A percentile compares a stretch with the other conserved stretches of the same genome.
These are phyloP conservation scores for Apotomis turbidana DNA, from an alignment of 2,888 invertebrate genomes.

Conservation along the genomic window DNA sequence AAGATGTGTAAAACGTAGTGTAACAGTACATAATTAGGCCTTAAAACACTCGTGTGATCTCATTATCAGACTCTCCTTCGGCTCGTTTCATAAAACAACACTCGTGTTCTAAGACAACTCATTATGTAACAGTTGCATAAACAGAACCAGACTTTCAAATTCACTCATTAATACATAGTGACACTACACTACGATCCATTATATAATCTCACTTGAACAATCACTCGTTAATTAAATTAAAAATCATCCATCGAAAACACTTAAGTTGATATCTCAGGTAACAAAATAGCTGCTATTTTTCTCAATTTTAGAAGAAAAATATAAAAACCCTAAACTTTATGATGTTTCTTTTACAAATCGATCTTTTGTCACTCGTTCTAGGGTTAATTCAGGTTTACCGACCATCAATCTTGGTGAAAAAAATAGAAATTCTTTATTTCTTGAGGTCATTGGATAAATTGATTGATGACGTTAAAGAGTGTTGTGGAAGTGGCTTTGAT, in stretches of 20 bases:
- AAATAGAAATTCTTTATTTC: background rate
- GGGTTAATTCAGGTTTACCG: background rate
- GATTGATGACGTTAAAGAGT: conserved; percentile 16
- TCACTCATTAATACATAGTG: too few species aligned
- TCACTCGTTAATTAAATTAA: background rate
- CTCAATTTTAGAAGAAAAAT: background rate
- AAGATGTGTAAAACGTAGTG: too few species aligned
- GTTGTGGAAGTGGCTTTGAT: background rate
- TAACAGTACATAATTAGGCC: too few species aligned
- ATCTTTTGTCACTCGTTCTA: background rate
- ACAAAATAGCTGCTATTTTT: background rate
- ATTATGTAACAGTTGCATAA: too few species aligned
- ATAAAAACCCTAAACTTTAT: background rate
- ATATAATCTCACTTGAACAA: background rate
- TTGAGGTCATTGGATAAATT: conserved; percentile 24
- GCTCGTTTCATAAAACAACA: too few species aligned
- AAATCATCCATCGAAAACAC: background rate
- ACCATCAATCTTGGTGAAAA: conserved; percentile 29
- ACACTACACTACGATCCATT: too few species aligned
- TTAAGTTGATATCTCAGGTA: background rate
- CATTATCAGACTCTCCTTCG: too few species aligned
- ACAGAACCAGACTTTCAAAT: too few species aligned
- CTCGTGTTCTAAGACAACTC: too few species aligned
- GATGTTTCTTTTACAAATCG: conserved; percentile 7
- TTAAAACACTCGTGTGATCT: too few species aligned